These are phyloP conservation scores for Tonatia bakeri DNA, from an alignment of 2,113 vertebrate genomes.

Conservation along the genomic window DNA sequence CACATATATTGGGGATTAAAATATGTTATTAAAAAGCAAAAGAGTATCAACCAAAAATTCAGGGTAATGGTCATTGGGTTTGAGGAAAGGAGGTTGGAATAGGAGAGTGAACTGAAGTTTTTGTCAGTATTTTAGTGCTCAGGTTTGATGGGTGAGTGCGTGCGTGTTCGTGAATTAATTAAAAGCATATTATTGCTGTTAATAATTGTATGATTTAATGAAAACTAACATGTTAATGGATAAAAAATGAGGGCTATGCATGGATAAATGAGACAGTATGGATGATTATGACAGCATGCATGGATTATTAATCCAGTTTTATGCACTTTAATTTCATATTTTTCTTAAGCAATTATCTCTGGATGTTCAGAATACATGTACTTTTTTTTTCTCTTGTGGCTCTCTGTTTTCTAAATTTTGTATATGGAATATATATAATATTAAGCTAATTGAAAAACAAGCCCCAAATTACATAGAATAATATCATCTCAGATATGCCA, in stretches of 20 bases:
- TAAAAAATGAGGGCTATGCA: background rate
- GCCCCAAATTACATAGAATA: background rate
- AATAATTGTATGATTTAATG: background rate
- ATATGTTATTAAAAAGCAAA: slow-evolving; percentile 10
- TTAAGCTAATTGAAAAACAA: background rate
- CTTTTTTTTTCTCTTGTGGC: slow-evolving; percentile 4
- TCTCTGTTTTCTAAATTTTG: background rate
- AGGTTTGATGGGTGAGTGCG: background rate
- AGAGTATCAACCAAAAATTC: background rate
- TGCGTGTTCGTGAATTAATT: background rate
- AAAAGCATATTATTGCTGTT: background rate
- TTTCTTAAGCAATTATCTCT: background rate
- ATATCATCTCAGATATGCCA: background rate
- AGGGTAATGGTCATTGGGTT: background rate
- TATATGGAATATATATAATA: background rate
- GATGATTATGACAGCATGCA: background rate
- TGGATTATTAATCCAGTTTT: slow-evolving; percentile 8
- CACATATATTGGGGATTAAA: background rate
- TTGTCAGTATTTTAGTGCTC: background rate
- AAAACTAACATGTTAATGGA: background rate
- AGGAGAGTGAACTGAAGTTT: background rate
- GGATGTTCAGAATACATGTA: background rate
- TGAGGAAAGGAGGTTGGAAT: background rate
- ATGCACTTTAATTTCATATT: background rate
- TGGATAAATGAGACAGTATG: background rate